Evolutionary conservation across 2,797 vertebrate genomes (phyloP), one percentile per base, ranked within the genome.

Genomic region (Crenichthys baileyi): DNA sequence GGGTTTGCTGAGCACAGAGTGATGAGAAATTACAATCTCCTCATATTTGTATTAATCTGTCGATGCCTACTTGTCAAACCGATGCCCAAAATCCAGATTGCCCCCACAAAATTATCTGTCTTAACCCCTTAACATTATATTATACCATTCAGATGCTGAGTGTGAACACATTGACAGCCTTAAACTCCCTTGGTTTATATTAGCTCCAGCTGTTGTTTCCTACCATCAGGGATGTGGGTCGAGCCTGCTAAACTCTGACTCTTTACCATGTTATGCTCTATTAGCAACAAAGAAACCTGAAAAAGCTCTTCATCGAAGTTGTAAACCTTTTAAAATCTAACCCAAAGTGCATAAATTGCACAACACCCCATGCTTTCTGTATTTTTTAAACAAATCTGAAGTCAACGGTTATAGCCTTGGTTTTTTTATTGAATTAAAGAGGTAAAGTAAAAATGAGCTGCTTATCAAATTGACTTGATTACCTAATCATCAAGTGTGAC

Each of bases 41-140:
- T 91, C 86, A 75, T 88, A 87, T 93, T 93, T 89, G 77, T 91
- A 87, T 90, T 92, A 88, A 88, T 94, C 87, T 93, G 83, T 90
- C 85, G 86, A 82, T 80, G 70, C 87, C 88, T 86, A 88, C 90
- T 90, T 91, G 87, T 94, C 90, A 92, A 84, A 89, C 81, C 82
- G 88, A 89, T 92, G 51, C 63, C 63, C 72, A 58, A 76, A 60
- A 63, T 81, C 79, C 70, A 67, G 67, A 79, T 88, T 77, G 22
- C 75, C 79, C 71, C 80, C 72, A 36, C 72, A 75, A 75, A 36
- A 80, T 60, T 65, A 22, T 70, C 31, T 3, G 3, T 36, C 73
- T 65, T 55, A 26, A 70, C 12, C 75, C 77, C 39, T 18, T 12
- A 67, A 7, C 83, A 79, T n/a, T 55, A 24, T 22, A 44, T 73